Evolutionary conservation across 2,888 invertebrate species (phyloP).

Genomic region (Apodemia duryi): DNA sequence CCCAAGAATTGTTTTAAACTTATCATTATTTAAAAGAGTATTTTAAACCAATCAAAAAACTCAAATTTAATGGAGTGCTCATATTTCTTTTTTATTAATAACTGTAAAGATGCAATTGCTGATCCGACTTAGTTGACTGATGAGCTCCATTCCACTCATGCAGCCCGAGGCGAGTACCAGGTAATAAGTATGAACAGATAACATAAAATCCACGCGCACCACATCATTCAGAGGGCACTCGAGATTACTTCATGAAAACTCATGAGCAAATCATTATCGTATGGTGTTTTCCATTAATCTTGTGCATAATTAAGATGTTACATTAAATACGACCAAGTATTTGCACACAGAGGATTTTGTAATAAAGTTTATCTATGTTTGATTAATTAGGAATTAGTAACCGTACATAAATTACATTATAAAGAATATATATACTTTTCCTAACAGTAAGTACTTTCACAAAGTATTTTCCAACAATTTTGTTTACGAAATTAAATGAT

Average conservation of each 20-base stretch:
- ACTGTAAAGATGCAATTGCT: conserved; percentile 12
- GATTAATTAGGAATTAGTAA: too few species aligned
- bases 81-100: conserved; percentile 2
- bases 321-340: conserved; percentile 23
- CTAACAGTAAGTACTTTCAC: too few species aligned
- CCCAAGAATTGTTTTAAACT: too few species aligned
- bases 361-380: too few species aligned
- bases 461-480: too few species aligned
- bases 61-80: background rate
- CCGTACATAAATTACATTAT: too few species aligned
- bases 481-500: too few species aligned
- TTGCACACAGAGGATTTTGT: too few species aligned
- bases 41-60: too few species aligned
- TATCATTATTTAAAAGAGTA: too few species aligned
- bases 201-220: conserved; percentile 21
- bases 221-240: conserved; percentile 30
- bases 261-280: conserved; percentile 56
- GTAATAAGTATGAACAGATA: conserved; percentile 30
- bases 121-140: conserved; percentile 32
- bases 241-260: conserved; percentile 58
- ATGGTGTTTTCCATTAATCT: conserved; percentile 57
- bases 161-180: conserved; percentile 35
- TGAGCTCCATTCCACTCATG: conserved; percentile 38
- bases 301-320: conserved; percentile 57
- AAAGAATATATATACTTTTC: too few species aligned